Conservation (phyloP, 2,797 vertebrate genomes). For the Pseudochaenichthys georgianus region DNA sequence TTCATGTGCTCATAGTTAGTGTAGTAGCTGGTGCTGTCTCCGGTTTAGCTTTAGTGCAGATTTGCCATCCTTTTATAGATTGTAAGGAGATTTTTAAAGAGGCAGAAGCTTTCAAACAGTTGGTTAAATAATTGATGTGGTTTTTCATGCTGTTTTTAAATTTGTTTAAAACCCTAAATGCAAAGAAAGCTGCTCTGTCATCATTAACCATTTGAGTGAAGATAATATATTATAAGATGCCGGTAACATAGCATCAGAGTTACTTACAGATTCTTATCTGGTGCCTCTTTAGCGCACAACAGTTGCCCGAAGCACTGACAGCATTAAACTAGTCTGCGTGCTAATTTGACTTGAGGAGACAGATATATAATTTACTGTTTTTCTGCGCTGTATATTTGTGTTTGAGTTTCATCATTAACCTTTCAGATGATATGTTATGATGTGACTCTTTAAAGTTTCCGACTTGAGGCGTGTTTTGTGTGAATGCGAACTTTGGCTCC, state of each 20-base stretch:
- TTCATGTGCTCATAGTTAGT: not conserved
- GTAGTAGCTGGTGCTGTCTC: not conserved
- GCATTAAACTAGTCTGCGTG: constrained; percentile 14
- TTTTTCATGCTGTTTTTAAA: constrained; percentile 31
- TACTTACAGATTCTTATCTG: constrained; percentile 12
- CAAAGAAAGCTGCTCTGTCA: constrained; percentile 17
- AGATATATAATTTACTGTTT: constrained; percentile 8
- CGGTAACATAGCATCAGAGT: constrained; percentile 38
- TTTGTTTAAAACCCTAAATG: constrained; percentile 27
- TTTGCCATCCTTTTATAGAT: constrained; percentile 7
- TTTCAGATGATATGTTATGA: constrained; percentile 6
- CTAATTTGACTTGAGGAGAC: constrained; percentile 11
- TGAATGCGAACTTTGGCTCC: constrained; percentile 43
- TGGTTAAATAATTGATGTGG: constrained; percentile 34
- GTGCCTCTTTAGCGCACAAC: constrained; percentile 2
- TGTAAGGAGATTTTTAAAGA: not conserved
- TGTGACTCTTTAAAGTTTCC: constrained; percentile 3
- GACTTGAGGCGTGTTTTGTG: not conserved
- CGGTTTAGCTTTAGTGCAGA: constrained; percentile 1
- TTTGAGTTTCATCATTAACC: constrained; percentile 14
- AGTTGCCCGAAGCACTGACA: constrained; percentile 29
- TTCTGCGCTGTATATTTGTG: not conserved
- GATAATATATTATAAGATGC: constrained; percentile 26
- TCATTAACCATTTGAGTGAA: constrained; percentile 21
- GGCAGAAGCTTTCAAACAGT: constrained; percentile 23